Conservation (phyloP, 2,888 invertebrate species). For the Oscheius sp. region DNA sequence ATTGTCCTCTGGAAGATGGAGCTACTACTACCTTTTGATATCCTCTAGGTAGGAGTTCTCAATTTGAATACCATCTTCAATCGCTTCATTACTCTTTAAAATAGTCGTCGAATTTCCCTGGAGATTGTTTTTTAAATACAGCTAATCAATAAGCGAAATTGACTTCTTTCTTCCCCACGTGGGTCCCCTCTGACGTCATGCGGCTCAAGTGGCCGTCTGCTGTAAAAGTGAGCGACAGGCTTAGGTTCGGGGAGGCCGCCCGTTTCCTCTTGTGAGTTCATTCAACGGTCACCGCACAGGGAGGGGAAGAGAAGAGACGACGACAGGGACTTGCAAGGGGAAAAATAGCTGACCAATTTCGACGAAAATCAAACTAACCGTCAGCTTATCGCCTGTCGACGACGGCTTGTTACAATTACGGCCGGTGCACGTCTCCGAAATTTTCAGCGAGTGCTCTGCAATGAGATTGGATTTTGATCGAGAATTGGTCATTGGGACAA, state of each 20-base stretch:
- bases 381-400: slow-evolving; percentile 11
- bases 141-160: neutral
- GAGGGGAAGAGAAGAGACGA: neutral
- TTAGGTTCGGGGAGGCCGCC: neutral
- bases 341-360: too few species aligned
- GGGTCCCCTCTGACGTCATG: neutral
- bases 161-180: neutral
- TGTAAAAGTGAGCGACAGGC: slow-evolving; percentile 6
- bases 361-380: neutral
- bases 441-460: slow-evolving; percentile 13
- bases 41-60: neutral
- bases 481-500: too few species aligned
- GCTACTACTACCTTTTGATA: neutral
- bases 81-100: neutral
- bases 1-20: neutral
- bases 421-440: slow-evolving; percentile 1
- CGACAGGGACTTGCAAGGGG: too few species aligned
- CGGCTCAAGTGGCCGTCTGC: slow-evolving; percentile 7
- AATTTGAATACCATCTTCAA: neutral
- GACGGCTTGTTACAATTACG: neutral
- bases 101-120: too few species aligned
- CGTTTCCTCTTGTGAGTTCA: neutral
- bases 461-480: too few species aligned
- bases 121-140: neutral
- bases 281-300: neutral